Percentiles rank a stretch among this genome's conserved stretches.
phyloP scores from a whole-genome alignment of 2,797 vertebrate species.

The Columba guinea region DNA sequence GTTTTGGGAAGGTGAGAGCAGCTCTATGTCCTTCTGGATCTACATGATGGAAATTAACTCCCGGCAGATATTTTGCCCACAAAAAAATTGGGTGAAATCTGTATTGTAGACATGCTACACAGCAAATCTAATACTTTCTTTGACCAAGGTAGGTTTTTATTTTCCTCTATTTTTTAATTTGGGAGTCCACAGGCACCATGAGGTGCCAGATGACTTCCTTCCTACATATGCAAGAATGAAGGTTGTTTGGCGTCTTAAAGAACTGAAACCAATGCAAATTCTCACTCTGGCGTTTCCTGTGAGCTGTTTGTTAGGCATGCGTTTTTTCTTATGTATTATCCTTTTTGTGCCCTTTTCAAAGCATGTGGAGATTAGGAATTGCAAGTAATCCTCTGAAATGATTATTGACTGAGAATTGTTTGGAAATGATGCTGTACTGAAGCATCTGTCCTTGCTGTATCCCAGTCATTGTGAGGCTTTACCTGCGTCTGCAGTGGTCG shows the following conservation, averaged over 20 bases:
- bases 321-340: too few relatives aligned
- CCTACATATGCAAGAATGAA: background rate
- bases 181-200: accelerated
- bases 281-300: background rate
- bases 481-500: background rate
- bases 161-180: background rate
- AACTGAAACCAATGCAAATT: background rate
- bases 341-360: background rate
- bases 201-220: background rate
- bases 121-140: background rate
- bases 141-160: background rate
- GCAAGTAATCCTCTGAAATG: background rate
- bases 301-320: background rate
- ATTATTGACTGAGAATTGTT: background rate
- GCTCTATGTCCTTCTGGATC: background rate
- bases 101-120: background rate
- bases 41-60: background rate
- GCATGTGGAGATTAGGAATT: background rate
- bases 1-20: background rate
- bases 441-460: background rate
- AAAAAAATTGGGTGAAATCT: background rate
- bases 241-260: background rate
- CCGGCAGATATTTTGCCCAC: background rate
- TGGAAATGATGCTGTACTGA: background rate
- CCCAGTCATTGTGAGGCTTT: accelerated